phyloP scores from a whole-genome alignment of 64 coral and sea anemone species.

The Astreopora myriophthalma region DNA sequence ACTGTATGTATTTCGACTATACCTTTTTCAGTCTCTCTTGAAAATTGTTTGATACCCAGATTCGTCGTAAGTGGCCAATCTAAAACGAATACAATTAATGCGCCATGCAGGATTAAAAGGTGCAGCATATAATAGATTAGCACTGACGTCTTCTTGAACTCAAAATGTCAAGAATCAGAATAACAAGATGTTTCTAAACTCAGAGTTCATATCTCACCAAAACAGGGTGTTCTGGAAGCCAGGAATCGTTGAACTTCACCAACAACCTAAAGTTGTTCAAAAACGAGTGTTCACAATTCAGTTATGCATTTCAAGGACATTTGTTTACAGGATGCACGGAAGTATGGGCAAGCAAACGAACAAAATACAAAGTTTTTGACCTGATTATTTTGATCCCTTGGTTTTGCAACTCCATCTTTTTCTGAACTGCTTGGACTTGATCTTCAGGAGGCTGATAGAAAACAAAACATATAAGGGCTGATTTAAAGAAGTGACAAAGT shows the following conservation, averaged over 20 bases:
- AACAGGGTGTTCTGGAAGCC: constrained; percentile 97
- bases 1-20: too few relatives aligned
- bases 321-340: too few relatives aligned
- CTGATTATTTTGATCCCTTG: constrained; percentile 97
- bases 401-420: constrained; percentile 96
- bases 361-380: not conserved
- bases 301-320: too few relatives aligned
- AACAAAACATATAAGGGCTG: too few relatives aligned
- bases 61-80: constrained; percentile 90
- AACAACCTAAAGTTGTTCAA: constrained; percentile 50
- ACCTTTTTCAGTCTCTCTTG: constrained; percentile 99
- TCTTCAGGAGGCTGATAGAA: constrained; percentile 61
- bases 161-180: too few relatives aligned
- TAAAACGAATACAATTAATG: not conserved
- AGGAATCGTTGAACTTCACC: constrained; percentile 95
- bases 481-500: too few relatives aligned
- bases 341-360: not conserved
- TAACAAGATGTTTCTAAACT: too few relatives aligned
- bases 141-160: too few relatives aligned
- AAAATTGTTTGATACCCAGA: constrained; percentile 88
- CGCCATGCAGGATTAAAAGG: not conserved
- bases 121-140: not conserved
- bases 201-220: constrained; percentile 50
- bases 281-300: too few relatives aligned
- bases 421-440: constrained; percentile 81